Percentiles rank a stretch among this genome's conserved stretches.
Evolutionary conservation across 2,888 invertebrate genomes (phyloP).

Genomic region (Operophtera brumata): DNA sequence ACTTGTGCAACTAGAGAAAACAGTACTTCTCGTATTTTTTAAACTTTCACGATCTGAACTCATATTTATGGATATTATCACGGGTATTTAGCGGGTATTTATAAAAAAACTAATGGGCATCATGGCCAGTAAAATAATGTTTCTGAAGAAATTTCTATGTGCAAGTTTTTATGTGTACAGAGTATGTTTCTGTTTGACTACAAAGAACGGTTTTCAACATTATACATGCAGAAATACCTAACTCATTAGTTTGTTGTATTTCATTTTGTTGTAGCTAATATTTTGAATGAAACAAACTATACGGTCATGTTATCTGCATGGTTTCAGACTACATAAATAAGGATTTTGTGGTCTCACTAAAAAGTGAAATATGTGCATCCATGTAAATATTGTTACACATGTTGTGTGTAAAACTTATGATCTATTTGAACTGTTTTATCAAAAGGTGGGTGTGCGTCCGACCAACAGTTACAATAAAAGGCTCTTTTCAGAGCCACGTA

Average conservation of each 20-base stretch:
- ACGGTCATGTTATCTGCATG: neutral
- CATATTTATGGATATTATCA: too few relatives aligned
- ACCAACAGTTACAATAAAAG: neutral
- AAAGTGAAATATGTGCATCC: neutral
- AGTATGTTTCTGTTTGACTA: too few relatives aligned
- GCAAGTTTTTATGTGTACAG: too few relatives aligned
- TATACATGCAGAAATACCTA: neutral
- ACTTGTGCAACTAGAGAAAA: neutral
- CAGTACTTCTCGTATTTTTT: neutral
- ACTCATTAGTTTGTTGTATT: neutral
- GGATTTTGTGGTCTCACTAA: constrained; percentile 1
- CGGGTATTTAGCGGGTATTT: too few relatives aligned
- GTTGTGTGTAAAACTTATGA: neutral
- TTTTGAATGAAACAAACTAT: neutral
- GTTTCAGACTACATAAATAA: constrained; percentile 1
- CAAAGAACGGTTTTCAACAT: too few relatives aligned
- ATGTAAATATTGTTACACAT: neutral
- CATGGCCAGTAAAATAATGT: too few relatives aligned
- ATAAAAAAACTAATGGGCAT: too few relatives aligned
- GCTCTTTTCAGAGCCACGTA: neutral
- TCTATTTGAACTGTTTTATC: too few relatives aligned
- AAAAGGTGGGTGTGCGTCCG: too few relatives aligned
- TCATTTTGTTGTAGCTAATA: neutral
- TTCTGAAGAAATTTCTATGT: too few relatives aligned
- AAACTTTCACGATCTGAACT: too few relatives aligned